Percentiles rank a stretch among this genome's conserved stretches.
phyloP scores from a whole-genome alignment of 2,797 vertebrate genomes.

The Betta splendens region DNA sequence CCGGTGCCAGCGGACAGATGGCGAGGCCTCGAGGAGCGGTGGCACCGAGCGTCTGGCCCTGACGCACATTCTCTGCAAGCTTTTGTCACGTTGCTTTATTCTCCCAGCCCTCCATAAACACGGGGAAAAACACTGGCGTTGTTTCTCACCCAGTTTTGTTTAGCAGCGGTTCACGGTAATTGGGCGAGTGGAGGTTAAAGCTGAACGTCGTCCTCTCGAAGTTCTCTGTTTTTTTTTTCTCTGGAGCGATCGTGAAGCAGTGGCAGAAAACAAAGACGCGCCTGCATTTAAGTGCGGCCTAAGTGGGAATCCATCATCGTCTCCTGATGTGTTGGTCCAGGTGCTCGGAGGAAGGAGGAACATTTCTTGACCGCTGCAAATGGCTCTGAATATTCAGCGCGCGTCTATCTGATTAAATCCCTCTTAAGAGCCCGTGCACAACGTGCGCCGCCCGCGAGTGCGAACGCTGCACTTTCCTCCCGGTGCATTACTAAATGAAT shows the following conservation, averaged over 20 bases:
- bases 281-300: constrained; percentile 54
- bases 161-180: constrained; percentile 18
- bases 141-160: constrained; percentile 41
- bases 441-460: constrained; percentile 64
- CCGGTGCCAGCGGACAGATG: constrained; percentile 79
- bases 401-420: constrained; percentile 76
- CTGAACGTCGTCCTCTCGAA: constrained; percentile 12
- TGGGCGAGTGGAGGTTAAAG: constrained; percentile 24
- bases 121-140: constrained; percentile 40
- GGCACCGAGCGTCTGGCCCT: constrained; percentile 74
- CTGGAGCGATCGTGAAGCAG: constrained; percentile 16
- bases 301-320: constrained; percentile 48
- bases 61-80: constrained; percentile 65
- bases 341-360: constrained; percentile 59
- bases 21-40: constrained; percentile 74
- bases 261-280: constrained; percentile 53
- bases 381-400: constrained; percentile 80
- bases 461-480: constrained; percentile 74
- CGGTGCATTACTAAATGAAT: constrained; percentile 77
- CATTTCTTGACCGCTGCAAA: constrained; percentile 71
- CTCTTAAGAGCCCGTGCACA: constrained; percentile 73
- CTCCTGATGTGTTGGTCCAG: constrained; percentile 60
- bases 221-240: constrained; percentile 12
- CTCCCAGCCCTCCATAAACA: constrained; percentile 48
- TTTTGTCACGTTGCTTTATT: constrained; percentile 67